These are phyloP conservation scores for Phacellophora camtschatica DNA, from an alignment of 30 jellyfish, hydroid and myxozoan genomes.

Conservation along the genomic window DNA sequence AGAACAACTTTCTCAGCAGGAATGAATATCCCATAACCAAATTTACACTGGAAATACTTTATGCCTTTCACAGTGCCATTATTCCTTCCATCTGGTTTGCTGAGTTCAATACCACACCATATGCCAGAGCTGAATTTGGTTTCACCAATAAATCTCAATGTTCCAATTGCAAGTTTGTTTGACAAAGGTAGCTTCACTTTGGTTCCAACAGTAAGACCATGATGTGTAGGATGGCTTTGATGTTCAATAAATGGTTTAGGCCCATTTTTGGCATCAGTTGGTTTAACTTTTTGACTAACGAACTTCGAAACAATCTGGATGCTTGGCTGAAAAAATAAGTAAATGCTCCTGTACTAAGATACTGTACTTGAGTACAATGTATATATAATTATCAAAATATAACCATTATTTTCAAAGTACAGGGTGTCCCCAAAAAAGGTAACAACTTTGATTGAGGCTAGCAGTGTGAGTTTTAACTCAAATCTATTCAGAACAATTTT, in stretches of 20 bases:
- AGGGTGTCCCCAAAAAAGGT: too few species aligned
- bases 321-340: slow-evolving; percentile 51
- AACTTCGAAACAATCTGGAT: slow-evolving; percentile 51
- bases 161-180: slow-evolving; percentile 61
- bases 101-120: slow-evolving; percentile 88
- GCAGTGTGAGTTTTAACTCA: too few species aligned
- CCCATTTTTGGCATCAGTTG: neutral
- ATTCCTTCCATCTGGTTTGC: slow-evolving; percentile 72
- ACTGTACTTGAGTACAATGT: neutral
- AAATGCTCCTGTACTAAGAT: neutral
- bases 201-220: slow-evolving; percentile 50
- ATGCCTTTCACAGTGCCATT: slow-evolving; percentile 93
- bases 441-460: too few species aligned
- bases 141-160: slow-evolving; percentile 64
- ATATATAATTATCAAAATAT: too few species aligned
- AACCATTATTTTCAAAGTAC: too few species aligned
- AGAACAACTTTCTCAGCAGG: slow-evolving; percentile 73
- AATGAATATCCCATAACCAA: slow-evolving; percentile 81
- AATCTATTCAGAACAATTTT: too few species aligned
- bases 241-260: neutral
- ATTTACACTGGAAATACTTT: slow-evolving; percentile 75
- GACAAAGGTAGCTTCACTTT: slow-evolving; percentile 60
- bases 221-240: neutral
- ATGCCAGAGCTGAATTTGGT: slow-evolving; percentile 81
- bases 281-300: slow-evolving; percentile 36